Evolutionary conservation across 2,797 vertebrate species (phyloP), one percentile per base, ranked within the genome.

Genomic region (Mormyrus hasselquistii): DNA sequence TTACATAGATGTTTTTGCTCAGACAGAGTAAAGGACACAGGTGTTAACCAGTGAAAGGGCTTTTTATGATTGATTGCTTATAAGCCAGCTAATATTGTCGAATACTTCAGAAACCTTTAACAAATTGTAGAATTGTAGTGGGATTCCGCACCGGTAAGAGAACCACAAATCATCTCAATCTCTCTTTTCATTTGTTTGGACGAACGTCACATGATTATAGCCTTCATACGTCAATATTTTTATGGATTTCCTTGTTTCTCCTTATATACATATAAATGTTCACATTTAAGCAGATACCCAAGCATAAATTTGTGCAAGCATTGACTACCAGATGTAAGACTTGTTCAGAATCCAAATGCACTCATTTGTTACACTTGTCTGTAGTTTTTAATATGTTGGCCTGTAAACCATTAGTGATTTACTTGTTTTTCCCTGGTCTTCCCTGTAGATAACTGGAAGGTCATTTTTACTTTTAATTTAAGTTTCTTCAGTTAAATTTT

Each of bases 371-470:
- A 59, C 14, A 55, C 38, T 88, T 90, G 79, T 83, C 1, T 14
- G 2, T 49, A 90, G 16, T 52, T 87, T 88, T 89, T 87, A 90
- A 89, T 87, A 47, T 87, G 0, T 49, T 90, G 10, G 83, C 90
- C 34, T 38, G 89, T 86, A 88, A 89, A 69, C 73, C 47, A 55
- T 49, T 62, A n/a, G 52, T 84, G 79, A 87, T 89, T 89, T 50
- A 34, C 29, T 86, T 86, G 69, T 59, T 62, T 65, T 41, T 49
- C 29, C 29, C 65, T 86, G 50, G 47, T 14, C 34, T 57, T 62
- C 47, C 65, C 29, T 9, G 22, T 50, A 86, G 55, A 44, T 79
- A 79, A 47, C 25, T 73, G 9, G 53, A 89, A 65, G 34, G 82
- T 73, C 25, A 7, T n/a, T 89, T 65, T 50, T 85, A 19, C 44